Conservation (phyloP, 2,797 vertebrate species). For the Diceros bicornis region DNA sequence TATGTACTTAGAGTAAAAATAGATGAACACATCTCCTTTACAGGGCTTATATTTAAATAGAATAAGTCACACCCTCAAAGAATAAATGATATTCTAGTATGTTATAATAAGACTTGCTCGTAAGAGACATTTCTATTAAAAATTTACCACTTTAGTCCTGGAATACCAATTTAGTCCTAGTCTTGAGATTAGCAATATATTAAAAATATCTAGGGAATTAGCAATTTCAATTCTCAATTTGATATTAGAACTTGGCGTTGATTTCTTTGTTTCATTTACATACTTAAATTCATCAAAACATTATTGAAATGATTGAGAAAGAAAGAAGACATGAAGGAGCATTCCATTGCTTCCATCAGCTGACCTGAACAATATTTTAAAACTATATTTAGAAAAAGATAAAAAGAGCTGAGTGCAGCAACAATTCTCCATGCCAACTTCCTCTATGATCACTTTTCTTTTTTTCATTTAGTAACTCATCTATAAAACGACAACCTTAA, state of each 20-base stretch:
- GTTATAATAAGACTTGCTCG: constrained; percentile 82
- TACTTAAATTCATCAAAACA: constrained; percentile 70
- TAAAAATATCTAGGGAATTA: constrained; percentile 78
- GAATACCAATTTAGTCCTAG: constrained; percentile 79
- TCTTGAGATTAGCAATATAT: constrained; percentile 81
- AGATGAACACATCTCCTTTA: constrained; percentile 86
- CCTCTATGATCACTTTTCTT: constrained; percentile 69
- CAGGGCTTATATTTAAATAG: constrained; percentile 82
- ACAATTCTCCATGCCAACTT: constrained; percentile 81
- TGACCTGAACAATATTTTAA: constrained; percentile 76
- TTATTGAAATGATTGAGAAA: constrained; percentile 68
- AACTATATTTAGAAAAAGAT: constrained; percentile 85
- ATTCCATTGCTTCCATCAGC: constrained; percentile 68
- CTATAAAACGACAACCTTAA: constrained; percentile 65
- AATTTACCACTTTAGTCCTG: constrained; percentile 78
- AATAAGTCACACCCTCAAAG: constrained; percentile 85
- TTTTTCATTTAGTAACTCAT: constrained; percentile 72
- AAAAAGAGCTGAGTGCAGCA: constrained; percentile 79
- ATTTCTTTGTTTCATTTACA: constrained; percentile 69
- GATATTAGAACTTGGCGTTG: constrained; percentile 63
- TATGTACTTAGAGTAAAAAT: constrained; percentile 87
- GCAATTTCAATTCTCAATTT: constrained; percentile 78
- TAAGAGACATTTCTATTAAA: constrained; percentile 83
- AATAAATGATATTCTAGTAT: constrained; percentile 83
- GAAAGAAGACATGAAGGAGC: constrained; percentile 56